phyloP scores from a whole-genome alignment of 2,888 invertebrate genomes.

The Fissipunctia ypsillon region DNA sequence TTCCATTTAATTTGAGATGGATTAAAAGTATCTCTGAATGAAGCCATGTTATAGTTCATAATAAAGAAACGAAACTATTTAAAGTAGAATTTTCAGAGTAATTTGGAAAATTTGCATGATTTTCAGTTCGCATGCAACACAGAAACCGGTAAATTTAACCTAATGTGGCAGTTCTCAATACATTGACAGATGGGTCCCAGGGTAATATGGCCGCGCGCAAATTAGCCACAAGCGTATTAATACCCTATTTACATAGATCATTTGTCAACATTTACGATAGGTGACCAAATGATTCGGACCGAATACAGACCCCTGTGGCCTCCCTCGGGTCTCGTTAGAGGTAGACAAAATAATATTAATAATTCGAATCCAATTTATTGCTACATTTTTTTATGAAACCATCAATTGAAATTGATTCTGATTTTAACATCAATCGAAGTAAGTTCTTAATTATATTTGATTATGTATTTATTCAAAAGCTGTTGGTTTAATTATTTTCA shows the following conservation, averaged over 20 bases:
- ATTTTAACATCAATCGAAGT: conserved; percentile 7
- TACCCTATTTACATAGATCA: conserved; percentile 66
- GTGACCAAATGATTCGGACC: conserved; percentile 53
- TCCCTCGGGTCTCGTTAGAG: conserved; percentile 57
- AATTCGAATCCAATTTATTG: conserved; percentile 3
- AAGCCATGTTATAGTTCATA: neutral
- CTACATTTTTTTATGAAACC: conserved; percentile 5
- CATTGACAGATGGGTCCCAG: conserved; percentile 71
- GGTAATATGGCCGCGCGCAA: conserved; percentile 67
- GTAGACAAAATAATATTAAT: conserved; percentile 34
- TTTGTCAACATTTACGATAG: conserved; percentile 65
- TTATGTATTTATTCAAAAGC: neutral
- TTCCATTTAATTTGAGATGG: neutral
- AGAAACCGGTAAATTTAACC: neutral
- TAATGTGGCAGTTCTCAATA: conserved; percentile 44
- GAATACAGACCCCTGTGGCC: conserved; percentile 37
- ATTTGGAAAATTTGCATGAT: neutral
- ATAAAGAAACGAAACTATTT: neutral
- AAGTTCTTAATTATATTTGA: neutral
- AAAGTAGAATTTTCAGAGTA: neutral
- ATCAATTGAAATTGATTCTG: conserved; percentile 6
- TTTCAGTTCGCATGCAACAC: conserved; percentile 17
- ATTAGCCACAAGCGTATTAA: conserved; percentile 71
- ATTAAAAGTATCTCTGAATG: neutral
- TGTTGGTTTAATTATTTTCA: neutral